phyloP scores from a whole-genome alignment of 2,113 vertebrate species.

The Sinocyclocheilus anophthalmus region DNA sequence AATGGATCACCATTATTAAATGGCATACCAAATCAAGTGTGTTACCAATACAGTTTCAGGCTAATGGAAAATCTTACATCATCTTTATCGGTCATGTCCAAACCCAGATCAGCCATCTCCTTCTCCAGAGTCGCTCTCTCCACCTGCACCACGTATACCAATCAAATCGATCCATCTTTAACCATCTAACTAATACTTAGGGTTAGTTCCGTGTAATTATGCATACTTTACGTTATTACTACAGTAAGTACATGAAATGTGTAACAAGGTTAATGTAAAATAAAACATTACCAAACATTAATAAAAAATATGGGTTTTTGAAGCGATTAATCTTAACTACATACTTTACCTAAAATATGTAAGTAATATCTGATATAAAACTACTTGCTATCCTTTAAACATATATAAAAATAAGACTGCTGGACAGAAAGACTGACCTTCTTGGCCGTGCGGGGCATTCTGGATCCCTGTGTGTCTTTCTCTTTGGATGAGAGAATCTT shows the following conservation, averaged over 20 bases:
- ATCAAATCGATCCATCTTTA: background rate
- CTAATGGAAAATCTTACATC: constrained; percentile 70
- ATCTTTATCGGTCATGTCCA: constrained; percentile 88
- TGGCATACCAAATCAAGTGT: background rate
- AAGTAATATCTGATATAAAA: background rate
- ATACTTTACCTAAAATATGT: background rate
- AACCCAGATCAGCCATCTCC: constrained; percentile 88
- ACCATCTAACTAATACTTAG: background rate
- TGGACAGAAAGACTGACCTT: constrained; percentile 74
- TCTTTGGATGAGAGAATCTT: constrained; percentile 87
- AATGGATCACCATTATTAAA: background rate
- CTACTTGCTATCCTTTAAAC: background rate
- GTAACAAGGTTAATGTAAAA: no score
- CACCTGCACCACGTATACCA: constrained; percentile 42
- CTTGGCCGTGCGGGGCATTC: constrained; percentile 90
- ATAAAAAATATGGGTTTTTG: background rate
- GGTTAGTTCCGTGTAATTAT: no score
- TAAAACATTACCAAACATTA: background rate
- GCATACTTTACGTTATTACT: no score
- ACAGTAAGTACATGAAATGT: no score
- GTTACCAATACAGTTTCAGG: constrained; percentile 67
- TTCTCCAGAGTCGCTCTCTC: constrained; percentile 85
- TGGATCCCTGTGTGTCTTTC: constrained; percentile 85
- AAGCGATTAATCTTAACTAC: background rate
- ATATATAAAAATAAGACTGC: background rate